Percentiles rank a stretch among this genome's conserved stretches.
phyloP scores from a whole-genome alignment of 2,113 vertebrate species.

The Cyanoramphus novaezelandiae region DNA sequence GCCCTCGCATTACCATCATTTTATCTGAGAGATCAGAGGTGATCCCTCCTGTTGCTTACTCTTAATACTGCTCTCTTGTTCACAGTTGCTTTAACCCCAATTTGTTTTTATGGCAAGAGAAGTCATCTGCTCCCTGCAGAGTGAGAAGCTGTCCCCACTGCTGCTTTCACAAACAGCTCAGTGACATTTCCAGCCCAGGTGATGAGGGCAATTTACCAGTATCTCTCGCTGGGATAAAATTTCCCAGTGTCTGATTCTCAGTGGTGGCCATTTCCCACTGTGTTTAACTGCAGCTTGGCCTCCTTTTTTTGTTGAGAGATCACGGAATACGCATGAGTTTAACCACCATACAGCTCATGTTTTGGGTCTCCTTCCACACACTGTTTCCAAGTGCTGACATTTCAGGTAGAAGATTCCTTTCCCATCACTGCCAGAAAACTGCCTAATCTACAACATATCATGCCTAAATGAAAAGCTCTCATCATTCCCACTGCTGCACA shows the following conservation, averaged over 20 bases:
- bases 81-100: neutral
- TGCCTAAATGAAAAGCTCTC: neutral
- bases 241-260: neutral
- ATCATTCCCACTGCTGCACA: neutral
- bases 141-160: neutral
- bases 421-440: neutral
- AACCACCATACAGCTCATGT: neutral
- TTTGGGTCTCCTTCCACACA: neutral
- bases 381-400: fast-evolving
- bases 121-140: neutral
- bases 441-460: neutral
- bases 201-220: neutral
- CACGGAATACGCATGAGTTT: neutral
- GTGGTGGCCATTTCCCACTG: neutral
- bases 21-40: neutral
- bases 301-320: neutral
- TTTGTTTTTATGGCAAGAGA: neutral
- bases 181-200: neutral
- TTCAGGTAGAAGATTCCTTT: neutral
- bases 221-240: neutral
- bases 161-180: neutral
- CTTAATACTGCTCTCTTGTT: neutral
- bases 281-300: neutral
- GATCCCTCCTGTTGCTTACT: neutral
- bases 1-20: neutral